Conservation (phyloP, 2,113 vertebrate species). For the Deroptyus accipitrinus region DNA sequence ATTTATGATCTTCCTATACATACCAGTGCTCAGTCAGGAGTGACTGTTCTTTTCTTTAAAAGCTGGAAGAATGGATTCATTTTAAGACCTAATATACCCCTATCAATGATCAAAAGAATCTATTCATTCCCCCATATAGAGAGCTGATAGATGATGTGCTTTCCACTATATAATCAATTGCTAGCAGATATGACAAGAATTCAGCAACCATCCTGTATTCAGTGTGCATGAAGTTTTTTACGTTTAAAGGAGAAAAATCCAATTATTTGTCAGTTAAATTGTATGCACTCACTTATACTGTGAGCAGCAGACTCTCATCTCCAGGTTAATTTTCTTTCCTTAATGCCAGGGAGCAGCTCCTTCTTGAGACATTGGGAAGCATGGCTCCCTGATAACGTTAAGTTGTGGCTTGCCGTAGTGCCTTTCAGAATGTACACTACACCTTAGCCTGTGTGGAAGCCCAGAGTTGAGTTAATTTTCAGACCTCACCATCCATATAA, state of each 20-base stretch:
- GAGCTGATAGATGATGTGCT: not conserved
- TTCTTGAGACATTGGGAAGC: not conserved
- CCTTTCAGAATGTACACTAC: not conserved
- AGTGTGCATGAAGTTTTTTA: not conserved
- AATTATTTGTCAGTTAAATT: not conserved
- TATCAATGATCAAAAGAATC: constrained; percentile 45
- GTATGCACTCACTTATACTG: not conserved
- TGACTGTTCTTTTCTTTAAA: constrained; percentile 14
- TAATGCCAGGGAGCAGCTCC: not conserved
- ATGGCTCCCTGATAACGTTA: not conserved
- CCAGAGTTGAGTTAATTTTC: not conserved
- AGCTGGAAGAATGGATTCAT: constrained; percentile 30
- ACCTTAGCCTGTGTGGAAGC: not conserved
- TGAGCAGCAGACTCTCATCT: not conserved
- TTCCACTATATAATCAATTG: not conserved
- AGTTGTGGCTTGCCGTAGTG: not conserved
- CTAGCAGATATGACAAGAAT: not conserved
- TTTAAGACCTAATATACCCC: constrained; percentile 1
- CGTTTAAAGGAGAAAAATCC: not conserved
- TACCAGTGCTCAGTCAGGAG: not conserved
- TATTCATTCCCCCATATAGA: constrained; percentile 22
- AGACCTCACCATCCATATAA: not conserved
- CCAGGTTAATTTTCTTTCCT: not conserved
- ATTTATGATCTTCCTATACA: not conserved
- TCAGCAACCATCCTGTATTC: not conserved